Base-by-base conservation (phyloP, 2,797 vertebrate species). In the Ctenopoma kingsleyae region DNA sequence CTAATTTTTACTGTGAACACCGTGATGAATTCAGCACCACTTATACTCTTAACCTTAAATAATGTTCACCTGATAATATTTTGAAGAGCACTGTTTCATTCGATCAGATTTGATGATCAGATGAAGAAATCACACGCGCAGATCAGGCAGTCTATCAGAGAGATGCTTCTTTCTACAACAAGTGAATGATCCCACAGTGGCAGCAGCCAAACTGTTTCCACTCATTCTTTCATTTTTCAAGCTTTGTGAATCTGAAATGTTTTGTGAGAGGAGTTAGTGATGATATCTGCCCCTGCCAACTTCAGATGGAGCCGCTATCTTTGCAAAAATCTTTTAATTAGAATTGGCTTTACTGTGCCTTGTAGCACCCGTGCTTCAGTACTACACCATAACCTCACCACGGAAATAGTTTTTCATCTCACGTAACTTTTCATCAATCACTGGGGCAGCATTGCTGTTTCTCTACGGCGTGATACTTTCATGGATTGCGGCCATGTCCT, bases 321-420 rank as follows among this genome's bases (percentile, higher is more conserved):
- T 63, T 46, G 71, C 74, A 73, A 36, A 61, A 77, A 83, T 5
- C 67, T 49, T 80, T 85, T 77, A 85, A 82, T 88, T 88, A 79
- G 67, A 84, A 83, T 69, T 72, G 82, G 77, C 71, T 67, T 40
- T 52, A 46, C 64, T 83, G 46, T 78, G 67, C 62, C 65, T 55
- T 48, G 61, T 73, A 72, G 66, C 59, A 49, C 5, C 6, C n/a
- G 38, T 16, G 59, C 60, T 71, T 83, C 53, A 66, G 67, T 30
- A 49, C 53, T 22, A 43, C 71, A 67, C 54, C 49, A 66, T 56
- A 55, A 69, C 62, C 48, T 78, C 78, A 74, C 51, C 10, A 25
- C 61, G 48, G 68, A 76, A 60, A 70, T 46, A 50, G 51, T 70
- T 84, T 80, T 74, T 74, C 74, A 77, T 76, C 67, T 63, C 25